These are phyloP conservation scores for Aplochiton taeniatus DNA, from an alignment of 2,797 vertebrate species.

Conservation along the genomic window DNA sequence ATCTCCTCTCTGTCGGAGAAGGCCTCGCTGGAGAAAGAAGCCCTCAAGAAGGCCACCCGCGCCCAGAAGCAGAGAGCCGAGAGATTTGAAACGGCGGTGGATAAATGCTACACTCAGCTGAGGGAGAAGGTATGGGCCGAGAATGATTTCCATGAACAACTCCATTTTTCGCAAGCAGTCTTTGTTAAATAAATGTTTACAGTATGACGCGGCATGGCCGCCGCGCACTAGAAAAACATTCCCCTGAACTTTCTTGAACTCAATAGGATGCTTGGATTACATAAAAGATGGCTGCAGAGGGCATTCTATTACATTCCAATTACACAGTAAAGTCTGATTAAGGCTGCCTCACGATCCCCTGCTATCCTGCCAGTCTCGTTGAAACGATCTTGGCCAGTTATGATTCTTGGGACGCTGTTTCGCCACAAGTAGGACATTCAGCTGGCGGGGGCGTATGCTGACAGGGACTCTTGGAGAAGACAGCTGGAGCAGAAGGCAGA, in stretches of 20 bases:
- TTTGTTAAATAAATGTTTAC: no score
- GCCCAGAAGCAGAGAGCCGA: slow-evolving; percentile 80
- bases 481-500: slow-evolving; percentile 70
- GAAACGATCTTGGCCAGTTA: neutral
- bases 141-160: no score
- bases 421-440: slow-evolving; percentile 73
- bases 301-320: no score
- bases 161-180: no score
- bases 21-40: slow-evolving; percentile 68
- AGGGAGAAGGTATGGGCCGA: slow-evolving; percentile 74
- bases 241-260: no score
- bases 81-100: slow-evolving; percentile 72
- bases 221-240: no score
- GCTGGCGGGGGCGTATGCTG: slow-evolving; percentile 71
- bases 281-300: no score
- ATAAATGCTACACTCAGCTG: slow-evolving; percentile 75
- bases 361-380: neutral
- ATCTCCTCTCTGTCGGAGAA: slow-evolving; percentile 65
- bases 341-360: neutral
- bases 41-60: slow-evolving; percentile 79
- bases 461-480: slow-evolving; percentile 73
- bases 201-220: no score
- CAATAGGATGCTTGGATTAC: no score
- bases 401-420: neutral
- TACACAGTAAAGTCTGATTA: no score